A percentile compares a stretch with the other conserved stretches of the same genome.
These are phyloP conservation scores for Tenualosa thibaudeaui DNA, from an alignment of 2,797 vertebrate genomes.

Conservation along the genomic window DNA sequence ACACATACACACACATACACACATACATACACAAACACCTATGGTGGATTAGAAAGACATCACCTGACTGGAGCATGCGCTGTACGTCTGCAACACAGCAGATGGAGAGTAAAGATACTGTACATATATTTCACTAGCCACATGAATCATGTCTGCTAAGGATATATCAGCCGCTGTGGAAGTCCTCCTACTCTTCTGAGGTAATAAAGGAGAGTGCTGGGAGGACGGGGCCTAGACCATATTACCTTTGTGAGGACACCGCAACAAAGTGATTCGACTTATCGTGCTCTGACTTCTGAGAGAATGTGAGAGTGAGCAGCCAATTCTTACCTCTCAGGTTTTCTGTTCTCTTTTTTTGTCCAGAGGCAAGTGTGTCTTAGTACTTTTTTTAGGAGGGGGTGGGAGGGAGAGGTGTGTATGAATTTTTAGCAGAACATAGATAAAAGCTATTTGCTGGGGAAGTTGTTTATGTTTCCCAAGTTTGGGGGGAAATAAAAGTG, in stretches of 20 bases:
- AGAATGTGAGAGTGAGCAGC: slow-evolving; percentile 8
- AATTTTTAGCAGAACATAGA: slow-evolving; percentile 30
- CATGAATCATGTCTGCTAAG: slow-evolving; percentile 42
- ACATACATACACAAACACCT: not conserved
- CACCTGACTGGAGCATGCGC: slow-evolving; percentile 27
- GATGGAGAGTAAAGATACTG: slow-evolving; percentile 35
- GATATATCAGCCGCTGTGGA: slow-evolving; percentile 15
- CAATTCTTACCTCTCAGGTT: slow-evolving; percentile 14
- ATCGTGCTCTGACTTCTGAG: slow-evolving; percentile 4
- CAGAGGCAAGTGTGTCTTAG: not conserved
- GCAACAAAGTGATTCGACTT: slow-evolving; percentile 19
- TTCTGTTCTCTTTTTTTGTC: slow-evolving; percentile 23
- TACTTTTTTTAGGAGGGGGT: not conserved
- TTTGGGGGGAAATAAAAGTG: slow-evolving; percentile 34
- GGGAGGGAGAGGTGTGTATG: not conserved
- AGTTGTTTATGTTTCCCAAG: slow-evolving; percentile 41
- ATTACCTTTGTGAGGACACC: slow-evolving; percentile 18
- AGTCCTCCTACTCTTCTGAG: slow-evolving; percentile 12
- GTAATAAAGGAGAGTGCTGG: slow-evolving; percentile 36
- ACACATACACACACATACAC: slow-evolving; percentile 16
- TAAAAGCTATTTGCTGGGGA: slow-evolving; percentile 41
- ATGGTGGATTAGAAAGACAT: slow-evolving; percentile 20
- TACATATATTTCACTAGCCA: slow-evolving; percentile 32
- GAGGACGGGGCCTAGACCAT: slow-evolving; percentile 25
- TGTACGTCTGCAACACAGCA: slow-evolving; percentile 22